Evolutionary conservation across 2,113 vertebrate genomes (phyloP), one percentile per base, ranked within the genome.

Genomic region (Rutilus rutilus): DNA sequence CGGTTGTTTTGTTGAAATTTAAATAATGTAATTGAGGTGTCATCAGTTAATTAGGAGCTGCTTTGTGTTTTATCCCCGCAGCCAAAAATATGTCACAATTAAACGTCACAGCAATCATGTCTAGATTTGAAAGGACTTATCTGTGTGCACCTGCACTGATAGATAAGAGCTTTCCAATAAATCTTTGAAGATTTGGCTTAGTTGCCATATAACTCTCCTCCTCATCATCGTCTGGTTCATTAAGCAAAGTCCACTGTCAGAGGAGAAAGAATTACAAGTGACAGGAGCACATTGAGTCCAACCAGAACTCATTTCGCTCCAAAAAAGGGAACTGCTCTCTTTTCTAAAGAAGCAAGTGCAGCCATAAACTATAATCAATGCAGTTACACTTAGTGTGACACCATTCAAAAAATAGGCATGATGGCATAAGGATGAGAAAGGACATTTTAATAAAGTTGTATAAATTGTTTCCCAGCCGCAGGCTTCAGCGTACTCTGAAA

Each of bases 101-200:
- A 81, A 5, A 79, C 2, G 15, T 82, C n/a, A 64, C 23, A 2
- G 8, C 14, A 45, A 73, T 3, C 47, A 42, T 21, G 19, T 9
- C 19, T 47, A 47, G 57, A 59, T 36, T 78, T 15, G 1, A 25
- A 10, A 80, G 64, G 25, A 67, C 62, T 83, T 36, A 36, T 82
- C 64, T 71, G 21, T 5, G 11, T 19, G 6, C 5, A 82, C 64
- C 62, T 69, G 64, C 80, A 36, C n/a, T 11, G 14, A 39, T 5
- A 73, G 81, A 83, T 83, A 73, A 83, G 81, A 57, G 27, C 64
- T 39, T 71, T 71, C 27, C 65, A 71, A 71, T 83, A 57, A 73
- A 83, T 73, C 65, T 73, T 57, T 39, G 21, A 33, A n/a, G 45
- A 73, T 83, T 33, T 30, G 79, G 47, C 62, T 19, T 33, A 52